Conservation (phyloP, 2,797 vertebrate species). For the Myoxocephalus aenaeus region DNA sequence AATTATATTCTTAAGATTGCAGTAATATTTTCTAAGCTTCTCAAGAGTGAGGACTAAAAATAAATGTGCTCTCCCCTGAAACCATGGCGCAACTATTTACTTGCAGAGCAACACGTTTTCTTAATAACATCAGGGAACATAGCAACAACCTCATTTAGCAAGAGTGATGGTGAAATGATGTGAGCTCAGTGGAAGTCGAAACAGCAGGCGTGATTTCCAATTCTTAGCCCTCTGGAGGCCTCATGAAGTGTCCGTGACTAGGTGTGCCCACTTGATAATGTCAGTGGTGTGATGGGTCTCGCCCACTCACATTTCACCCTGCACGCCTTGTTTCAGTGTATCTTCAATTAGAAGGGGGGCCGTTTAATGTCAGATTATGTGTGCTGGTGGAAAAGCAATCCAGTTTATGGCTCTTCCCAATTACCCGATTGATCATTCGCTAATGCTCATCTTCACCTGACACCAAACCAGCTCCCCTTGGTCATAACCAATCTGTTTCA, state of each 20-base stretch:
- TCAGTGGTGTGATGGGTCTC: constrained; percentile 35
- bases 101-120: constrained; percentile 6
- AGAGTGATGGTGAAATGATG: constrained; percentile 21
- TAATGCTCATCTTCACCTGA: constrained; percentile 30
- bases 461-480: constrained; percentile 11
- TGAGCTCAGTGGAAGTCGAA: constrained; percentile 20
- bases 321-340: background rate
- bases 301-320: constrained; percentile 27
- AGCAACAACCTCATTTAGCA: constrained; percentile 28
- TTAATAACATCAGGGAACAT: background rate
- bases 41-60: background rate
- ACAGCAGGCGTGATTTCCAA: constrained; percentile 16
- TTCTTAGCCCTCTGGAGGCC: constrained; percentile 32
- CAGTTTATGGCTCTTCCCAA: constrained; percentile 30
- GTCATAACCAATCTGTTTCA: background rate
- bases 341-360: constrained; percentile 18
- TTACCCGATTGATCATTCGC: constrained; percentile 32
- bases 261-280: constrained; percentile 52
- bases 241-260: constrained; percentile 32
- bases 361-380: constrained; percentile 21
- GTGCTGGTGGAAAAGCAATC: constrained; percentile 30
- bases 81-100: constrained; percentile 16
- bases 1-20: constrained; percentile 2
- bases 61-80: constrained; percentile 6
- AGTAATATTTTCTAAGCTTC: constrained; percentile 6